Conservation (phyloP, 2,888 invertebrate species). For the Monochamus alternatus region DNA sequence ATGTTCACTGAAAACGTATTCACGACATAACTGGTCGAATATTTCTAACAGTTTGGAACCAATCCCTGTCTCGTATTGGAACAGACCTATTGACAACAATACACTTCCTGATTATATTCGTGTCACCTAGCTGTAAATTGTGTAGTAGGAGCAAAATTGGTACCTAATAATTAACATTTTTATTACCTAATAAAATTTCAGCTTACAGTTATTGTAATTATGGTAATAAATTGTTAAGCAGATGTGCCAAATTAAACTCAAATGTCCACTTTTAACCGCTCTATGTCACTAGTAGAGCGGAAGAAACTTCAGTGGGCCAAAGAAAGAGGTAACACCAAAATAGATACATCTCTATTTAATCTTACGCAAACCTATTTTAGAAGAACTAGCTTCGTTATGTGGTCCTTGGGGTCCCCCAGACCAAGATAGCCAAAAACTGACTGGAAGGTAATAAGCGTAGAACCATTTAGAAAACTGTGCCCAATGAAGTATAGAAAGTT, state of each 20-base stretch:
- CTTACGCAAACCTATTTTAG: conserved; percentile 72
- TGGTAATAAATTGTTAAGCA: conserved; percentile 38
- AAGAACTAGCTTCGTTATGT: conserved; percentile 86
- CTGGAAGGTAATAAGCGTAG: conserved; percentile 54
- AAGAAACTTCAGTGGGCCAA: conserved; percentile 95
- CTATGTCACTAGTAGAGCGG: conserved; percentile 84
- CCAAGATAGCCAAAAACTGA: conserved; percentile 53
- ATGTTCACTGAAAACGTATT: no score
- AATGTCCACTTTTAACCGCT: conserved; percentile 60
- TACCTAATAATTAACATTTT: background rate
- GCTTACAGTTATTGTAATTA: conserved; percentile 54
- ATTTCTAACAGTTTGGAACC: no score
- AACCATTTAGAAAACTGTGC: background rate
- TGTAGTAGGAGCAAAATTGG: background rate
- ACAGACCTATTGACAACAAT: no score
- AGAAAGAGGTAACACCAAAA: conserved; percentile 82
- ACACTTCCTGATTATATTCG: no score
- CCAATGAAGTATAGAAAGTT: background rate
- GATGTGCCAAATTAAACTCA: conserved; percentile 39
- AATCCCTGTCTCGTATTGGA: no score
- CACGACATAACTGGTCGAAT: no score
- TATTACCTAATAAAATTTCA: conserved; percentile 42
- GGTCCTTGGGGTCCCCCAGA: conserved; percentile 79
- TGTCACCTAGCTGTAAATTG: no score
- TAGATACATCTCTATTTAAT: conserved; percentile 10